A percentile compares a stretch with the other conserved stretches of the same genome.
Evolutionary conservation across 2,888 invertebrate genomes (phyloP).

Genomic region (Thymelicus sylvestris): DNA sequence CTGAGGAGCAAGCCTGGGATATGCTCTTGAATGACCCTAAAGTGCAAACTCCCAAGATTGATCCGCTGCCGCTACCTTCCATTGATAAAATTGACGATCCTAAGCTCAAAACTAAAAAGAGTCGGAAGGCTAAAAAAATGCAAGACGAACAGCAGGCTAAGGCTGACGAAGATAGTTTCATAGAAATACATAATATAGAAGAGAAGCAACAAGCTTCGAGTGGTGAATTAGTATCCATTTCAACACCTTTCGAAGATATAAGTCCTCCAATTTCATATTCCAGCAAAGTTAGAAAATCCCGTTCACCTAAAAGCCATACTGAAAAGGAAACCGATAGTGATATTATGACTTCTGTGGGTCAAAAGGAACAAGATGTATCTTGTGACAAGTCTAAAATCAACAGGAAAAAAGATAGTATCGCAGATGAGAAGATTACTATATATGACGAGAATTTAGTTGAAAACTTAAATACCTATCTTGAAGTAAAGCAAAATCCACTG

Average conservation of each 20-base stretch:
- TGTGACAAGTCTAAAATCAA: constrained; percentile 46
- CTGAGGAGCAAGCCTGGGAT: constrained; percentile 79
- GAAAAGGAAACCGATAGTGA: constrained; percentile 56
- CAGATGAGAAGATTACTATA: constrained; percentile 3
- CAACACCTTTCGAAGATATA: constrained; percentile 66
- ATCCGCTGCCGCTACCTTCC: constrained; percentile 47
- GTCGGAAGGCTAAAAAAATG: constrained; percentile 61
- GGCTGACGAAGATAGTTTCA: constrained; percentile 74
- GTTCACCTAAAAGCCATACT: constrained; percentile 61
- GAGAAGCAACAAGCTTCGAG: constrained; percentile 65
- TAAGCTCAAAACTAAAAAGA: constrained; percentile 67
- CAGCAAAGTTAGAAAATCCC: constrained; percentile 63
- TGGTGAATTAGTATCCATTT: constrained; percentile 74
- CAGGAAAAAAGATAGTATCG: constrained; percentile 41
- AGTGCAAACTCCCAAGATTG: constrained; percentile 46
- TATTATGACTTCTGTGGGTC: constrained; percentile 47
- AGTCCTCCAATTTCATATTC: constrained; percentile 58
- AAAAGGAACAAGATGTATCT: constrained; percentile 49
- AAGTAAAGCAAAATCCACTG: constrained; percentile 27
- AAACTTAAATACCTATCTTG: background rate
- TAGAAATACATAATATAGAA: constrained; percentile 79
- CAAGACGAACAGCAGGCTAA: constrained; percentile 64
- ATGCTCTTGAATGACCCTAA: constrained; percentile 69
- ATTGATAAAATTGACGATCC: constrained; percentile 57
- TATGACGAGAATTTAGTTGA: constrained; percentile 5